Conservation (phyloP, 2,113 vertebrate genomes). For the Dryoscopus gambensis region DNA sequence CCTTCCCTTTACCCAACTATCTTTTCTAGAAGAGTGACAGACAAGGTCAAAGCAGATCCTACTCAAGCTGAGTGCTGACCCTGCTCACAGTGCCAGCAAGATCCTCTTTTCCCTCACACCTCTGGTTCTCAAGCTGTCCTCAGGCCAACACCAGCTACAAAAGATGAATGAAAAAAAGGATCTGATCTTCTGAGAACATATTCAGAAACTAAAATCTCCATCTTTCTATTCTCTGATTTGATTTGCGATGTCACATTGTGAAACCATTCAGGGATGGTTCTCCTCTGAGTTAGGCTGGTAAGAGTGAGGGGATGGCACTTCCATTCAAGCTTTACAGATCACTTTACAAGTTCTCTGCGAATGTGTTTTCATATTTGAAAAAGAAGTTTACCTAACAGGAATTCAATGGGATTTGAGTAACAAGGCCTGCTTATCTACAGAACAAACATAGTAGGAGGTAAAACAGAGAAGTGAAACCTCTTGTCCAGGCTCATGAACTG, state of each 20-base stretch:
- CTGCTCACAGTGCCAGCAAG: not conserved
- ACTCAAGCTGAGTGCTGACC: not conserved
- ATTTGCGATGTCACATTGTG: not conserved
- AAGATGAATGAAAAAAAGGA: not conserved
- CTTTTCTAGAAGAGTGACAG: not conserved
- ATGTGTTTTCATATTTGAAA: not conserved
- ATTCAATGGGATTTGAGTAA: not conserved
- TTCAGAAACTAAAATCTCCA: not conserved
- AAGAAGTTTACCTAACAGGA: not conserved
- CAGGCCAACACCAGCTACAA: not conserved
- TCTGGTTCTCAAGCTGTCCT: not conserved
- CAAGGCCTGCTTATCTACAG: not conserved
- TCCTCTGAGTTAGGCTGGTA: not conserved
- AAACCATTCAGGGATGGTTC: not conserved
- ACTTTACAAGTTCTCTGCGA: not conserved
- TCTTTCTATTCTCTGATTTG: not conserved
- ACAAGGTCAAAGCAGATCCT: not conserved
- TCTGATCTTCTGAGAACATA: fast-evolving
- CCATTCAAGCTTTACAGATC: not conserved
- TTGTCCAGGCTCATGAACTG: not conserved
- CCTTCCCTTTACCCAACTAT: not conserved
- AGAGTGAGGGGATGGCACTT: not conserved
- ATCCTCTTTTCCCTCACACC: not conserved
- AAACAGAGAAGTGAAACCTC: not conserved
- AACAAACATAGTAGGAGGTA: not conserved